Percentiles rank a stretch among this genome's conserved stretches.
Conservation (phyloP, 2,113 vertebrate genomes). For the Scortum barcoo region DNA sequence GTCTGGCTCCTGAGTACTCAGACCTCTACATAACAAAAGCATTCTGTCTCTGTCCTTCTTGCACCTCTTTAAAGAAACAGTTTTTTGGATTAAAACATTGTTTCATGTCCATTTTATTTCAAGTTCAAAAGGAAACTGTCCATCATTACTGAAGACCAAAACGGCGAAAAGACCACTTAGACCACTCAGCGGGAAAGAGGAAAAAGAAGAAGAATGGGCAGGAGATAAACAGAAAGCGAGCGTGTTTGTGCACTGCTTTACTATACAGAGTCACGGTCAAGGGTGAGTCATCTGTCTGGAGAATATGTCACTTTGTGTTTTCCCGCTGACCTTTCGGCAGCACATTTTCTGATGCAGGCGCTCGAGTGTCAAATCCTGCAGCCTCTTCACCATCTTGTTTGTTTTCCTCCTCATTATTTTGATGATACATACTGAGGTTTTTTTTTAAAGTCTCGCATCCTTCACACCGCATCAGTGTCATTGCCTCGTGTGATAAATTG, state of each 20-base stretch:
- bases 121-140: not conserved
- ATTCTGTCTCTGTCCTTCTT: not conserved
- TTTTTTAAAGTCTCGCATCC: constrained; percentile 24
- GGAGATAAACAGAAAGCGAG: constrained; percentile 19
- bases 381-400: constrained; percentile 34
- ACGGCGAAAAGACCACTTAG: not conserved
- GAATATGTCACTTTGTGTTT: constrained; percentile 70
- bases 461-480: constrained; percentile 50
- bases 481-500: constrained; percentile 43
- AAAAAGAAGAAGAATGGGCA: constrained; percentile 1
- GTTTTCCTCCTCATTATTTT: constrained; percentile 23
- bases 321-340: constrained; percentile 65
- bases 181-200: not conserved
- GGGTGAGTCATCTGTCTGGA: constrained; percentile 74
- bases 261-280: constrained; percentile 51
- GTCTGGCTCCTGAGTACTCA: not conserved
- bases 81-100: not conserved
- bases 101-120: constrained; percentile 12
- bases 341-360: constrained; percentile 47
- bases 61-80: not conserved
- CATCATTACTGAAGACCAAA: not conserved
- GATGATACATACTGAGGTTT: constrained; percentile 16
- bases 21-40: not conserved
- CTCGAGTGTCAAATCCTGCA: constrained; percentile 41
- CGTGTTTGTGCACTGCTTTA: constrained; percentile 26